Evolutionary conservation across 2,113 vertebrate genomes (phyloP).

Genomic region (Mesocricetus auratus): DNA sequence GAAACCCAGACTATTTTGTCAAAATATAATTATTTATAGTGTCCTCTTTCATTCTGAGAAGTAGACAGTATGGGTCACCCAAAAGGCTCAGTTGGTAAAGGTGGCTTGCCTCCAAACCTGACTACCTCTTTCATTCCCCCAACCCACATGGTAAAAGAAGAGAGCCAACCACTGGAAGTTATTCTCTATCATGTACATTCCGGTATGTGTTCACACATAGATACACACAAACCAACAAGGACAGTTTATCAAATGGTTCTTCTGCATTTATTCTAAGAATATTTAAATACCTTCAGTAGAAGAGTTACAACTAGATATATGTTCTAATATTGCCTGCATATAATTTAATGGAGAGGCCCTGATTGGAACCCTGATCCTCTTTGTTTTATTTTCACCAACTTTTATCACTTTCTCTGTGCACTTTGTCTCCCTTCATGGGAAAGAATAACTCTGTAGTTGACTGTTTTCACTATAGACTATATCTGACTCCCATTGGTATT

Average conservation of each 20-base stretch:
- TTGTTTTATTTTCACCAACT: neutral
- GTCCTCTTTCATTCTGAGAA: slow-evolving; percentile 6
- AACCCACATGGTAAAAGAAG: neutral
- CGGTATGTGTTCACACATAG: neutral
- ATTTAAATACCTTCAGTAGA: neutral
- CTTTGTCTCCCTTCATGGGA: neutral
- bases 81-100: neutral
- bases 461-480: neutral
- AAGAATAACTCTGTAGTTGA: no score
- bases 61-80: neutral
- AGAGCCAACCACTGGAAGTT: neutral
- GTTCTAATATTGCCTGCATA: neutral
- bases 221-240: neutral
- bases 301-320: neutral
- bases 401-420: neutral
- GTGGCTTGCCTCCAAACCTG: neutral
- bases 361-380: neutral
- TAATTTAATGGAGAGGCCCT: neutral
- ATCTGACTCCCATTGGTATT: neutral
- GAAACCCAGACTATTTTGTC: neutral
- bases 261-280: neutral
- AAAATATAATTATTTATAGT: slow-evolving; percentile 15
- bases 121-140: neutral
- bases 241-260: neutral
- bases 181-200: neutral